These are phyloP conservation scores for Drosophila neocordata DNA, from an alignment of 1,140 invertebrate genomes.

Conservation along the genomic window DNA sequence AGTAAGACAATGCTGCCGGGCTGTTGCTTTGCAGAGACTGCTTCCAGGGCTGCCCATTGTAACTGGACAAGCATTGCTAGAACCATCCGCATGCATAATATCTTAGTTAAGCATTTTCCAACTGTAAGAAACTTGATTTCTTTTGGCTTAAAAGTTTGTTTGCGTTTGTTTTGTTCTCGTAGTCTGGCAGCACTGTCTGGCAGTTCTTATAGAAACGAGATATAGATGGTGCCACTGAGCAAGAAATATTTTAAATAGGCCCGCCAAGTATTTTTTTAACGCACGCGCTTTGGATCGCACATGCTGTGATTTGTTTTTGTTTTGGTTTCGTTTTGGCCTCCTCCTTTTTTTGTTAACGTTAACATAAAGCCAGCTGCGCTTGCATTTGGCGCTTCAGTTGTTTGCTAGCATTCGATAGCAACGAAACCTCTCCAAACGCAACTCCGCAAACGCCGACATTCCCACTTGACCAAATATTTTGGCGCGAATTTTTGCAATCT, in stretches of 20 bases:
- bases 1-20: slow-evolving; percentile 50
- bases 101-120: too few species aligned
- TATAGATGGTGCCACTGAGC: neutral
- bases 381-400: slow-evolving; percentile 49
- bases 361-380: slow-evolving; percentile 24
- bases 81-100: neutral
- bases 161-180: too few species aligned
- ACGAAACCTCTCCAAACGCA: slow-evolving; percentile 20
- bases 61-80: neutral
- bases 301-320: slow-evolving; percentile 5
- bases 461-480: slow-evolving; percentile 35
- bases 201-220: neutral
- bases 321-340: slow-evolving; percentile 17
- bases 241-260: neutral
- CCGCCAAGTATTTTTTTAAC: neutral
- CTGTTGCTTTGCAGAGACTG: slow-evolving; percentile 25
- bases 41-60: neutral
- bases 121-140: too few species aligned
- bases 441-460: too few species aligned
- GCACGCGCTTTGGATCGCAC: slow-evolving; percentile 9
- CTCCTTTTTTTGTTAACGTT: neutral
- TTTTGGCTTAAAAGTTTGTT: too few species aligned
- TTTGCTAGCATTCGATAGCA: slow-evolving; percentile 53
- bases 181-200: neutral
- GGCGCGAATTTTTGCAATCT: slow-evolving; percentile 56